These are phyloP conservation scores for Salvelinus fontinalis DNA, from an alignment of 2,113 vertebrate genomes.

Conservation along the genomic window DNA sequence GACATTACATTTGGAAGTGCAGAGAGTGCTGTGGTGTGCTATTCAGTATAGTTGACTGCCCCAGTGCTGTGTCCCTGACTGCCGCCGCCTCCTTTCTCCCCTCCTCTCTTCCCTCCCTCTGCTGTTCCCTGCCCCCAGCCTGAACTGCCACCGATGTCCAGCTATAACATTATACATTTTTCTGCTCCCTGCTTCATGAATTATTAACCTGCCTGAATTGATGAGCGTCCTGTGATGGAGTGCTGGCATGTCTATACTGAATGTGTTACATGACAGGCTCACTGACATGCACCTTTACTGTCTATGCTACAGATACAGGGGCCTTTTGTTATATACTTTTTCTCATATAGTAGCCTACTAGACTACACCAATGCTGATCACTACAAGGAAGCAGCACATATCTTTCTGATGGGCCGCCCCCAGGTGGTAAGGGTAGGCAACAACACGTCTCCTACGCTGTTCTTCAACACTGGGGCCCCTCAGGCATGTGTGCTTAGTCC, in stretches of 20 bases:
- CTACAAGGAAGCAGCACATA: background rate
- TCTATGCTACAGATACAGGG: slow-evolving; percentile 6
- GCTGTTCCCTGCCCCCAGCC: slow-evolving; percentile 5
- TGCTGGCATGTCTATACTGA: slow-evolving; percentile 22
- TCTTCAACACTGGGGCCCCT: too few species aligned
- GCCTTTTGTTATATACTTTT: background rate
- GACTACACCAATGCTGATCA: background rate
- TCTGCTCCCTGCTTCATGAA: slow-evolving; percentile 19
- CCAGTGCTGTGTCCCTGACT: background rate
- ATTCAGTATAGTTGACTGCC: background rate
- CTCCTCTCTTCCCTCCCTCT: background rate
- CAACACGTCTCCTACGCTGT: too few species aligned
- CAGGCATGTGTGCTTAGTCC: too few species aligned
- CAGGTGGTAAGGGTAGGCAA: too few species aligned
- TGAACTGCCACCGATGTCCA: background rate
- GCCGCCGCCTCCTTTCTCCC: background rate
- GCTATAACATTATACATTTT: background rate
- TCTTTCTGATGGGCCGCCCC: too few species aligned
- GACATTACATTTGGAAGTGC: slow-evolving; percentile 22
- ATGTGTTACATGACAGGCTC: background rate
- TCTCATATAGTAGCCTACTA: background rate
- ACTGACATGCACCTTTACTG: background rate
- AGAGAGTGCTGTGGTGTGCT: slow-evolving; percentile 16
- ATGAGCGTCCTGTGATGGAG: slow-evolving; percentile 9
- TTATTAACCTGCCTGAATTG: slow-evolving; percentile 35